Evolutionary conservation across 2,888 invertebrate genomes (phyloP).

Genomic region (Zaprionus bogoriensis): DNA sequence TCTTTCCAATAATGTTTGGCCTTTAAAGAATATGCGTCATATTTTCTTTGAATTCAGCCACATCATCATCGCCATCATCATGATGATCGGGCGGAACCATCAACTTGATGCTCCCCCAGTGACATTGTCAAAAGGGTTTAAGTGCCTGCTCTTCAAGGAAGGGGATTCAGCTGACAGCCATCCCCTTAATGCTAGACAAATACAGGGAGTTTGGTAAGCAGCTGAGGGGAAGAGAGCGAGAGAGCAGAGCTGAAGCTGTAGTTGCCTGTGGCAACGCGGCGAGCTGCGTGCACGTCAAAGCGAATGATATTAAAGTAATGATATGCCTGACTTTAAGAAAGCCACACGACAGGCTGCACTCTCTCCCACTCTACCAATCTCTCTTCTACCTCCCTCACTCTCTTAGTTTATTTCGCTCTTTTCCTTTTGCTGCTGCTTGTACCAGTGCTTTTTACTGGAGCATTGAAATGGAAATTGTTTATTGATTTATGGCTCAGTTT

Average conservation of each 20-base stretch:
- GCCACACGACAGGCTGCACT: neutral
- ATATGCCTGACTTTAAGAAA: conserved; percentile 24
- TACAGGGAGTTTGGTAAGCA: conserved; percentile 12
- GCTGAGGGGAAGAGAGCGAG: neutral
- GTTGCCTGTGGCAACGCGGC: conserved; percentile 50
- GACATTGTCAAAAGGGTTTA: conserved; percentile 77
- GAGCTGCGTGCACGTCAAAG: conserved; percentile 39
- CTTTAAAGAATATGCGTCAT: conserved; percentile 45
- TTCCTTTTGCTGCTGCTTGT: too few species aligned
- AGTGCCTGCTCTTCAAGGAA: conserved; percentile 68
- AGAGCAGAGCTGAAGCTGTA: neutral
- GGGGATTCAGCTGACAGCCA: conserved; percentile 53
- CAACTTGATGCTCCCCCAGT: conserved; percentile 66
- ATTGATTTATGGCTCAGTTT: conserved; percentile 20
- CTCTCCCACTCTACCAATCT: too few species aligned
- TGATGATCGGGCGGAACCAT: conserved; percentile 38
- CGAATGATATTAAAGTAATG: conserved; percentile 52
- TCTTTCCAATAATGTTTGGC: conserved; percentile 43
- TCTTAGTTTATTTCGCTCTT: too few species aligned
- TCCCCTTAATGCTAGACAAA: conserved; percentile 58
- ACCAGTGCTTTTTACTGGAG: neutral
- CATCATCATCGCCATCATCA: conserved; percentile 43
- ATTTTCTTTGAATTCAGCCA: conserved; percentile 59
- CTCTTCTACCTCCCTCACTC: neutral
- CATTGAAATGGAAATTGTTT: conserved; percentile 22